Conservation (phyloP, 2,113 vertebrate genomes). For the Syngnathoides biaculeatus region DNA sequence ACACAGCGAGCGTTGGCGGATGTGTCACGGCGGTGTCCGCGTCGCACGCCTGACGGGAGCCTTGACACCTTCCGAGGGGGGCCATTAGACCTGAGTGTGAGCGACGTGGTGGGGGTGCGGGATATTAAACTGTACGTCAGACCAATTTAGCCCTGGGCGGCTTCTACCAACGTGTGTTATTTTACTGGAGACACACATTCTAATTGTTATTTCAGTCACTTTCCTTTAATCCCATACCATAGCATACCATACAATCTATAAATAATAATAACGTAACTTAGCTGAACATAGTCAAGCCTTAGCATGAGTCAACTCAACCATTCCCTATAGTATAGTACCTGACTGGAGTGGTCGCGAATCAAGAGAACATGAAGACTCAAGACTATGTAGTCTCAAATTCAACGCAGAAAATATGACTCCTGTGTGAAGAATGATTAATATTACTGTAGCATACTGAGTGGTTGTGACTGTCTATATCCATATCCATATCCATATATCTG, state of each 20-base stretch:
- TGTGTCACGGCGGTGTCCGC: constrained; percentile 40
- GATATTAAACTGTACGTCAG: constrained; percentile 24
- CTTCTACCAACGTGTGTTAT: neutral
- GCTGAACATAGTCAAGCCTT: no score
- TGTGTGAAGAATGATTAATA: no score
- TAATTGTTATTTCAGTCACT: neutral
- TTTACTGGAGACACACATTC: neutral
- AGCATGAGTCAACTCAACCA: neutral
- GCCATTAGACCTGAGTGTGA: constrained; percentile 27
- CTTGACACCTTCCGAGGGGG: constrained; percentile 40
- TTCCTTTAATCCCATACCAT: neutral
- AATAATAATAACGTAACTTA: neutral
- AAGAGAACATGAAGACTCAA: neutral
- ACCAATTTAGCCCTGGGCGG: constrained; percentile 27
- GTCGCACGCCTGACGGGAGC: constrained; percentile 31
- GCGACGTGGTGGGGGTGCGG: constrained; percentile 10
- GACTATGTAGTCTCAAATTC: neutral
- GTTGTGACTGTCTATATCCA: no score
- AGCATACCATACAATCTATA: neutral
- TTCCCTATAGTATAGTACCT: no score
- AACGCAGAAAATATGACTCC: neutral
- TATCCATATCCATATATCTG: no score
- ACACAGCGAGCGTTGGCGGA: constrained; percentile 42
- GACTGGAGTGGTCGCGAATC: no score
- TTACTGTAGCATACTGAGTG: no score